Percentiles rank a stretch among this genome's conserved stretches.
Conservation (phyloP, 2,888 invertebrate species). For the Drosophila leonis region DNA sequence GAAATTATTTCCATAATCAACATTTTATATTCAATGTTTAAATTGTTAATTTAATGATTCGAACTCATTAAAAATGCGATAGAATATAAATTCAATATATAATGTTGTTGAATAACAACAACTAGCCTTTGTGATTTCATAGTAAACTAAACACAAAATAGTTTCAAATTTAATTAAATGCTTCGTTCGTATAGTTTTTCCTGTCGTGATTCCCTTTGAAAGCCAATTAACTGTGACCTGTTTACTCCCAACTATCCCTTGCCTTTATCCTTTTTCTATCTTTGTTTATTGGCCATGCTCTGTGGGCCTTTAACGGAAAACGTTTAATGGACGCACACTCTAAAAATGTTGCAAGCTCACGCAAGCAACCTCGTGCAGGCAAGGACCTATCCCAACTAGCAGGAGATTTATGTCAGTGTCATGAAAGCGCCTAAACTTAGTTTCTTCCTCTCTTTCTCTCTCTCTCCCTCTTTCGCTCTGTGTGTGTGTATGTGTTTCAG, state of each 20-base stretch:
- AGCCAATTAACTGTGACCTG: constrained; percentile 40
- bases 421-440: constrained; percentile 10
- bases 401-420: constrained; percentile 46
- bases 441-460: neutral
- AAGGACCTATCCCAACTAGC: constrained; percentile 23
- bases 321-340: constrained; percentile 50
- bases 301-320: constrained; percentile 32
- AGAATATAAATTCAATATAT: neutral
- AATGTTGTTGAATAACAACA: neutral
- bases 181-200: neutral
- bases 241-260: constrained; percentile 8
- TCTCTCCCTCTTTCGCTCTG: neutral
- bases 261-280: constrained; percentile 1
- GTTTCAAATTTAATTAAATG: constrained; percentile 3
- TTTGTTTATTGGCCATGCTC: constrained; percentile 43
- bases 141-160: constrained; percentile 6
- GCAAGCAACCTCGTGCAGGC: constrained; percentile 45
- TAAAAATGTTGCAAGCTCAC: constrained; percentile 51
- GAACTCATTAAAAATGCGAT: neutral
- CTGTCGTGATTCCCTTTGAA: neutral
- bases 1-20: constrained; percentile 17
- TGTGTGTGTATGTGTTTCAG: neutral
- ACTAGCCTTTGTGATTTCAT: neutral
- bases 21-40: constrained; percentile 22
- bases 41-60: constrained; percentile 20